Percentiles rank a stretch among this genome's conserved stretches.
Conservation (phyloP, 2,888 invertebrate genomes). For the Dromius quadrimaculatus region DNA sequence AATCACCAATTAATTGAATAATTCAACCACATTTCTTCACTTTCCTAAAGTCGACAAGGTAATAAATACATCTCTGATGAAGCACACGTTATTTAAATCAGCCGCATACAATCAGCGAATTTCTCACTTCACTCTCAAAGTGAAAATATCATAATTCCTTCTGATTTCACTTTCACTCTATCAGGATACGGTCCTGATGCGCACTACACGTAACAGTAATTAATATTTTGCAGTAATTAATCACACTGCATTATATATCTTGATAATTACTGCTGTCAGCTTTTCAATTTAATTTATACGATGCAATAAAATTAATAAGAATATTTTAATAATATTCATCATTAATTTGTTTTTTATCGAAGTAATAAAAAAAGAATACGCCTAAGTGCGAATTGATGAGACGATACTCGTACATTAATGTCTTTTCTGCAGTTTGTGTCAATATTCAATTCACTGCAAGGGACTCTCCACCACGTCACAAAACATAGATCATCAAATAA, state of each 20-base stretch:
- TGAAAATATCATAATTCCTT: conserved; percentile 12
- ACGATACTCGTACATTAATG: too few relatives aligned
- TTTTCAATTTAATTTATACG: conserved; percentile 17
- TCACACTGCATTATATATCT: conserved; percentile 30
- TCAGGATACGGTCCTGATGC: background rate
- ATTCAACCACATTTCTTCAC: background rate
- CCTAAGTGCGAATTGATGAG: too few relatives aligned
- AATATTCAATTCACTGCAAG: too few relatives aligned
- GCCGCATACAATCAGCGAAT: background rate
- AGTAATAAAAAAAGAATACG: too few relatives aligned
- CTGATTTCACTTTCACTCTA: conserved; percentile 23
- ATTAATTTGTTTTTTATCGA: background rate
- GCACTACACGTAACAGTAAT: conserved; percentile 25
- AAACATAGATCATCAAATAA: too few relatives aligned
- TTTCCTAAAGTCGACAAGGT: conserved; percentile 9
- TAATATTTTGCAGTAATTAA: conserved; percentile 26
- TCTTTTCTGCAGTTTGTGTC: too few relatives aligned
- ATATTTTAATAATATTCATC: background rate
- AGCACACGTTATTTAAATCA: conserved; percentile 5
- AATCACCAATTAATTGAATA: conserved; percentile 22
- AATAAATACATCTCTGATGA: conserved; percentile 20
- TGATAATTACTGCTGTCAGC: conserved; percentile 22
- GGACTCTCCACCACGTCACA: too few relatives aligned
- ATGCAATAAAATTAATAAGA: background rate
- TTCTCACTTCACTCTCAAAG: background rate